Conservation (phyloP, 1,140 invertebrate species). For the Leptinotarsa texana region DNA sequence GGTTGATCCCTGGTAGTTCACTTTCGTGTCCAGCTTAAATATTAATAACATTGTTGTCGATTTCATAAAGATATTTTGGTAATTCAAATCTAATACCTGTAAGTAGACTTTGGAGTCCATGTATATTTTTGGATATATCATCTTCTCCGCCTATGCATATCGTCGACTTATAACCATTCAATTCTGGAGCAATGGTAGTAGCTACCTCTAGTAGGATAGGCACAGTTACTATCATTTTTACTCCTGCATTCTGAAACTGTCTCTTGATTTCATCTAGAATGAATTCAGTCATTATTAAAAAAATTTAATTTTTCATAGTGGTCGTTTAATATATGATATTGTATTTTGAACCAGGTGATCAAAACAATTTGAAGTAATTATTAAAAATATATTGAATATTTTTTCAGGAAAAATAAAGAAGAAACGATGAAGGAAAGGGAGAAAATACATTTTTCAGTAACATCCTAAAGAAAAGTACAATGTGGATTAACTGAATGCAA, state of each 20-base stretch:
- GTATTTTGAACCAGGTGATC: too few species aligned
- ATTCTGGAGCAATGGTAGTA: slow-evolving; percentile 57
- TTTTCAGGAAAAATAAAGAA: too few species aligned
- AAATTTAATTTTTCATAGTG: too few species aligned
- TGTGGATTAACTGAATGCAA: too few species aligned
- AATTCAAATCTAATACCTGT: neutral
- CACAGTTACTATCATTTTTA: slow-evolving; percentile 69
- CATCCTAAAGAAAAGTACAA: too few species aligned
- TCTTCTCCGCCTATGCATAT: slow-evolving; percentile 71
- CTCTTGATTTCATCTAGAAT: slow-evolving; percentile 67
- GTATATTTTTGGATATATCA: slow-evolving; percentile 57
- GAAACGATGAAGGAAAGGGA: too few species aligned
- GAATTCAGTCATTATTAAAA: neutral
- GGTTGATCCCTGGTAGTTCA: slow-evolving; percentile 58
- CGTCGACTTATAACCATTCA: slow-evolving; percentile 72
- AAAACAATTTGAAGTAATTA: too few species aligned
- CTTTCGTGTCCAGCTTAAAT: slow-evolving; percentile 57
- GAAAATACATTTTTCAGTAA: too few species aligned
- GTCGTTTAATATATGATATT: too few species aligned
- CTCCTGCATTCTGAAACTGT: slow-evolving; percentile 70
- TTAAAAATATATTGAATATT: too few species aligned
- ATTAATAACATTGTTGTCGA: neutral
- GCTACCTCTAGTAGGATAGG: slow-evolving; percentile 67
- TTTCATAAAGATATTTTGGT: neutral
- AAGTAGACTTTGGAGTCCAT: slow-evolving; percentile 59